A percentile compares a stretch with the other conserved stretches of the same genome.
phyloP scores from a whole-genome alignment of 2,888 invertebrate genomes.

The Nebria brevicollis region DNA sequence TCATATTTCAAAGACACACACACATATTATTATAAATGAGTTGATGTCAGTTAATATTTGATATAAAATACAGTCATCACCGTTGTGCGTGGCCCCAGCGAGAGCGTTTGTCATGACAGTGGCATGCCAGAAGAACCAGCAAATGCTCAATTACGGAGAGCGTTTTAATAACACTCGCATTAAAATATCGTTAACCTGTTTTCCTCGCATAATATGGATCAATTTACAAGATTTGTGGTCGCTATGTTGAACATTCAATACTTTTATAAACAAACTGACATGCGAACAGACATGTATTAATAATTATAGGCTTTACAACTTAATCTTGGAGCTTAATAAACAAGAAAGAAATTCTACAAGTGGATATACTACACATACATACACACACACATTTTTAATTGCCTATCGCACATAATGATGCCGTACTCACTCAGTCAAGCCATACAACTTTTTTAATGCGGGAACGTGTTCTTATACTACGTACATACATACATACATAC shows the following conservation, averaged over 20 bases:
- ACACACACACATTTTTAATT: too few relatives aligned
- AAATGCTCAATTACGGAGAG: conserved; percentile 28
- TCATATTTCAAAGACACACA: background rate
- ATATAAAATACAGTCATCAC: conserved; percentile 5
- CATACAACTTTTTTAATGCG: too few relatives aligned
- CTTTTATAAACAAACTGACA: conserved; percentile 39
- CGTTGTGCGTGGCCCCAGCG: background rate
- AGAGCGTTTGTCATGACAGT: conserved; percentile 3
- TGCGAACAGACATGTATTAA: conserved; percentile 18
- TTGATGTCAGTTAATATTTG: background rate
- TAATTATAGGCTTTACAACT: background rate
- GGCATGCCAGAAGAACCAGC: conserved; percentile 26
- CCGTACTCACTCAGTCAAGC: too few relatives aligned
- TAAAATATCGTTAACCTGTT: conserved; percentile 44
- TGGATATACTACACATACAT: too few relatives aligned
- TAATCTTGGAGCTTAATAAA: too few relatives aligned
- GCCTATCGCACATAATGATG: too few relatives aligned
- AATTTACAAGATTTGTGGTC: conserved; percentile 44
- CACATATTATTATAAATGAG: background rate
- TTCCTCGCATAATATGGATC: conserved; percentile 40
- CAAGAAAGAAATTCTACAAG: too few relatives aligned
- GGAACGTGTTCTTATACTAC: too few relatives aligned
- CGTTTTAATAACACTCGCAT: conserved; percentile 38
- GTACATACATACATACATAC: too few relatives aligned
- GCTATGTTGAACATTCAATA: conserved; percentile 34